A percentile compares a stretch with the other conserved stretches of the same genome.
These are phyloP conservation scores for Euplexia lucipara DNA, from an alignment of 2,888 invertebrate species.

Conservation along the genomic window DNA sequence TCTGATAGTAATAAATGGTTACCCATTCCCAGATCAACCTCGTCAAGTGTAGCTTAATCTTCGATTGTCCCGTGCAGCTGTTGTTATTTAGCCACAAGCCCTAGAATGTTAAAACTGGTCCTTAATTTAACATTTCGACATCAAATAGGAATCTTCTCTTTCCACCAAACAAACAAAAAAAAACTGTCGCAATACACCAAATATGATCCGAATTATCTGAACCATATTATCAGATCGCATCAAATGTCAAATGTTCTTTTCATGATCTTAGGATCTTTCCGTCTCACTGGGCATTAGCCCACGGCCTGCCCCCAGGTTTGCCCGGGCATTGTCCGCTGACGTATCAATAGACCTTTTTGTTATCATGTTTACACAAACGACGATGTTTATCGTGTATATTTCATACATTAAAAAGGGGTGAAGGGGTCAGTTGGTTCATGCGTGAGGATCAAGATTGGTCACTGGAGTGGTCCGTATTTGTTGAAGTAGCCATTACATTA, in stretches of 20 bases:
- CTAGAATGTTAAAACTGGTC: too few species aligned
- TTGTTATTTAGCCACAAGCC: too few species aligned
- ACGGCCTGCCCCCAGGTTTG: constrained; percentile 43
- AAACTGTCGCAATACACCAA: constrained; percentile 1
- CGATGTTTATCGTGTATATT: constrained; percentile 62
- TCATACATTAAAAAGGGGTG: constrained; percentile 52
- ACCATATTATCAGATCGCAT: constrained; percentile 49
- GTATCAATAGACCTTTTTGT: constrained; percentile 70
- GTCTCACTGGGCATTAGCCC: constrained; percentile 52
- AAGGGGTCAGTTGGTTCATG: constrained; percentile 43
- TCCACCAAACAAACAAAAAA: constrained; percentile 30
- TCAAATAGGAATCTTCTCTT: too few species aligned
- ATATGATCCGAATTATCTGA: constrained; percentile 47
- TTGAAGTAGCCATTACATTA: constrained; percentile 21
- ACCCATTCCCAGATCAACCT: too few species aligned
- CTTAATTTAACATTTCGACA: not conserved
- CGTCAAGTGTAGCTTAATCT: too few species aligned
- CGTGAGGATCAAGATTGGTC: constrained; percentile 49
- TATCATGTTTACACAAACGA: constrained; percentile 65
- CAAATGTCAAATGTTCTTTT: constrained; percentile 61
- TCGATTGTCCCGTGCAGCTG: too few species aligned
- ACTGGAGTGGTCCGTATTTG: constrained; percentile 27
- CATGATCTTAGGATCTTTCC: constrained; percentile 62
- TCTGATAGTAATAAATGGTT: too few species aligned
- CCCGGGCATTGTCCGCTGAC: constrained; percentile 59